These are phyloP conservation scores for Tenualosa thibaudeaui DNA, from an alignment of 2,797 vertebrate genomes.

Conservation along the genomic window DNA sequence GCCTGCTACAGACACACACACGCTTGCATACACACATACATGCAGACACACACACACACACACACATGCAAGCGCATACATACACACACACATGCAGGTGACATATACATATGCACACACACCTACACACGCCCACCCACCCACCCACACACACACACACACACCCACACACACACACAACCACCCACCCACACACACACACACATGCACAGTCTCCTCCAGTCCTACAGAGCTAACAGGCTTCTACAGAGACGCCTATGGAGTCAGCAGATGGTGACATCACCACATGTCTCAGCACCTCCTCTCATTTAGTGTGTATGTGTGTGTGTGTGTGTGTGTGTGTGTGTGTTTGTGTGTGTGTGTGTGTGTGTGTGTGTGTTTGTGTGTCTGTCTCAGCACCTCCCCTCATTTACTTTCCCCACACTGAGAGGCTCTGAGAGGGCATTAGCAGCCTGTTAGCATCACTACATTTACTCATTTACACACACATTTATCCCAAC, in stretches of 20 bases:
- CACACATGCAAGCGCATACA: neutral
- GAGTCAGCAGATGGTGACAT: slow-evolving; percentile 35
- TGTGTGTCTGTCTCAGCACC: neutral
- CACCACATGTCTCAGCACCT: slow-evolving; percentile 9
- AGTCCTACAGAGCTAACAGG: slow-evolving; percentile 5
- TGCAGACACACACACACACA: neutral
- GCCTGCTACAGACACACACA: neutral
- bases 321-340: no score
- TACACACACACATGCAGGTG: slow-evolving; percentile 19
- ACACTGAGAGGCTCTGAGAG: neutral
- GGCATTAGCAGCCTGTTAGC: neutral
- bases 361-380: no score
- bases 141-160: no score
- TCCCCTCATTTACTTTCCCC: neutral
- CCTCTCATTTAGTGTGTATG: neutral
- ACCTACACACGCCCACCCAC: neutral
- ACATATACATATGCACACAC: slow-evolving; percentile 12
- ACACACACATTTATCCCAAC: neutral
- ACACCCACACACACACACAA: no score
- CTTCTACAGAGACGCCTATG: slow-evolving; percentile 39
- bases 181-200: no score
- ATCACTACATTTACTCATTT: neutral
- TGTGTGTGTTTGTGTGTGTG: no score
- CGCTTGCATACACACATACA: neutral
- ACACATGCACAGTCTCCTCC: neutral